Base-by-base conservation (phyloP, 2,888 invertebrate species). In the Blera fallax region DNA sequence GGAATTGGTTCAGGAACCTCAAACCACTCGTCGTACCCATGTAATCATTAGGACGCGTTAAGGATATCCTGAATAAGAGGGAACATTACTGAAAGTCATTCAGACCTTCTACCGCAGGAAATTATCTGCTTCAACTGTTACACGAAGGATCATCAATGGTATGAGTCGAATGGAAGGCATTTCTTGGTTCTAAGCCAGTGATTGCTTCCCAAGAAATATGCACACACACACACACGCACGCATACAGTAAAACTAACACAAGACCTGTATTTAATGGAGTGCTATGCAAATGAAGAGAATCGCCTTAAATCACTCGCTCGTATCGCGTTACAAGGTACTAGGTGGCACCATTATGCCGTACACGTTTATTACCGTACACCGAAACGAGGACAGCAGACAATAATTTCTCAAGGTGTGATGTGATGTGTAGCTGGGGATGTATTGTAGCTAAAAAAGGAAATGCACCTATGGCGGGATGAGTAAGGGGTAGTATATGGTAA, bases 241-340 rank as follows among this genome's bases (percentile, higher is more conserved):
- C 43, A 48, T 76, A 81, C 76, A 54, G 58, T 58, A 16, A 69
- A 80, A 70, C 80, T 60, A 84, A 65, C 74, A 76, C 76, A 43
- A 45, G 52, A 70, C 74, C 56, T 64, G 80, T 85, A 85, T 81
- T 85, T 76, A 85, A 85, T 81, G 85, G 81, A 81, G 70, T 81
- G 80, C 80, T 76, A 85, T 85, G 85, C 81, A 81, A 85, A 85
- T 85, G 70, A 76, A 76, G 70, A 52, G 76, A 76, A 85, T 76
- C 74, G 67, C 85, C 76, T 80, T 76, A 72, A 85, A 81, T 85
- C 85, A 85, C 72, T 81, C 29, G 76, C 29, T 76, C 37, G 65
- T 81, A 85, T 81, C 76, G 65, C 67, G 67, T 79, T 69, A 70
- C 83, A 74, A 69, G 74, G 79, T 45, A 74, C 79, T 74, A 74